Evolutionary conservation across 1,140 invertebrate genomes (phyloP).

Genomic region (Microvelia longipes): DNA sequence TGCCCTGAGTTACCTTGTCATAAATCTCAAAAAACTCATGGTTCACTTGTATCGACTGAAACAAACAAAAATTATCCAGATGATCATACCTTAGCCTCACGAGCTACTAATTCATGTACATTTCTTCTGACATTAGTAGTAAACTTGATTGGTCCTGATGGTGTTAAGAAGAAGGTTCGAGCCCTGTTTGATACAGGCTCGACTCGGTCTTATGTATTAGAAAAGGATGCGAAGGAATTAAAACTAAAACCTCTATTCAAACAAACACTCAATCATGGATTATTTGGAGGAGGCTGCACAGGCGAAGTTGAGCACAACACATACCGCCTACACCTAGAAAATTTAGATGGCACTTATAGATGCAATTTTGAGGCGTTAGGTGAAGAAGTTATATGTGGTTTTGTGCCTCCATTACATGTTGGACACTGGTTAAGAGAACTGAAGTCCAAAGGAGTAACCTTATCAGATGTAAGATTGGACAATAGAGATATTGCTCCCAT

Average conservation of each 20-base stretch:
- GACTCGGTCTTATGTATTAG: not conserved
- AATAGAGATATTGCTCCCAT: not conserved
- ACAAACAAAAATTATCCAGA: not conserved
- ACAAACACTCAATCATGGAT: not conserved
- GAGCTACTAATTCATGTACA: not conserved
- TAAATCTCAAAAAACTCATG: not conserved
- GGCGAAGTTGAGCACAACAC: not conserved
- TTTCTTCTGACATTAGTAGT: not conserved
- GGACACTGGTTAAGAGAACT: not conserved
- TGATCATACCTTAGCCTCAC: not conserved
- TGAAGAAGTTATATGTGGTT: not conserved
- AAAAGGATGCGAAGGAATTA: not conserved
- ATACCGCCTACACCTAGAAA: not conserved
- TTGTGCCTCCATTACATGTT: not conserved
- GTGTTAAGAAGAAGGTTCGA: not conserved
- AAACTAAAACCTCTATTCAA: not conserved
- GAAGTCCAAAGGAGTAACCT: not conserved
- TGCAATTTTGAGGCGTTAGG: not conserved
- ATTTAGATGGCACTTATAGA: not conserved
- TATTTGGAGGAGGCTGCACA: not conserved
- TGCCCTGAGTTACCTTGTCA: not conserved
- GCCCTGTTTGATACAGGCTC: not conserved
- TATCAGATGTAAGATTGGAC: not conserved
- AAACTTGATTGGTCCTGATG: not conserved
- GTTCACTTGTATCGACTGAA: not conserved